Percentiles rank a stretch among this genome's conserved stretches.
phyloP scores from a whole-genome alignment of 2,797 vertebrate species.

The Gadopsis bispinosus region DNA sequence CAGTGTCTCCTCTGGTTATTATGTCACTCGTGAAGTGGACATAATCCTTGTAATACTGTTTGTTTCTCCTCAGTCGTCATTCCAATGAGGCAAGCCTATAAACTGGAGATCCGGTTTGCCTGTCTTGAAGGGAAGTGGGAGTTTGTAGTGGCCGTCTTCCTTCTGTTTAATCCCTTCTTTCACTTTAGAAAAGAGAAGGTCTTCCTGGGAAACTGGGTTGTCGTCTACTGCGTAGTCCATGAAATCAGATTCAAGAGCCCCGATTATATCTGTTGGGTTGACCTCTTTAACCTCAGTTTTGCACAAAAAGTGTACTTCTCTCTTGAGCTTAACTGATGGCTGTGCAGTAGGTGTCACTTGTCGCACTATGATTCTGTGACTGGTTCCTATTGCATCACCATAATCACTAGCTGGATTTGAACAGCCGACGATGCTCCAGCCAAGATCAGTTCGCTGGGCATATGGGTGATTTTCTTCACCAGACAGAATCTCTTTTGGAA shows the following conservation, averaged over 20 bases:
- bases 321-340: slow-evolving; percentile 17
- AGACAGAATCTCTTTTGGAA: slow-evolving; percentile 39
- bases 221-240: slow-evolving; percentile 34
- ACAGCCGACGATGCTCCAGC: slow-evolving; percentile 34
- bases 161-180: slow-evolving; percentile 43
- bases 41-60: slow-evolving; percentile 38
- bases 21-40: slow-evolving; percentile 41
- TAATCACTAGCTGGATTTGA: slow-evolving; percentile 1
- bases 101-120: slow-evolving; percentile 34
- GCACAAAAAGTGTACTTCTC: slow-evolving; percentile 36
- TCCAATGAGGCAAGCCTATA: slow-evolving; percentile 21
- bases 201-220: slow-evolving; percentile 40
- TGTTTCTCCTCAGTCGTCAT: slow-evolving; percentile 5
- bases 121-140: slow-evolving; percentile 45
- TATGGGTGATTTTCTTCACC: slow-evolving; percentile 39
- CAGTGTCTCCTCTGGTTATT: slow-evolving; percentile 11
- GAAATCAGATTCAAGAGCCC: slow-evolving; percentile 41
- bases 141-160: slow-evolving; percentile 37
- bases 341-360: slow-evolving; percentile 38
- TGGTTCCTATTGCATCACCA: slow-evolving; percentile 37
- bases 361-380: slow-evolving; percentile 38
- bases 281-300: slow-evolving; percentile 45
- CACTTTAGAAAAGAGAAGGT: slow-evolving; percentile 31
- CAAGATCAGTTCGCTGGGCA: slow-evolving; percentile 30
- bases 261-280: slow-evolving; percentile 37